These are phyloP conservation scores for Pissodes strobi DNA, from an alignment of 1,140 invertebrate genomes.

Conservation along the genomic window DNA sequence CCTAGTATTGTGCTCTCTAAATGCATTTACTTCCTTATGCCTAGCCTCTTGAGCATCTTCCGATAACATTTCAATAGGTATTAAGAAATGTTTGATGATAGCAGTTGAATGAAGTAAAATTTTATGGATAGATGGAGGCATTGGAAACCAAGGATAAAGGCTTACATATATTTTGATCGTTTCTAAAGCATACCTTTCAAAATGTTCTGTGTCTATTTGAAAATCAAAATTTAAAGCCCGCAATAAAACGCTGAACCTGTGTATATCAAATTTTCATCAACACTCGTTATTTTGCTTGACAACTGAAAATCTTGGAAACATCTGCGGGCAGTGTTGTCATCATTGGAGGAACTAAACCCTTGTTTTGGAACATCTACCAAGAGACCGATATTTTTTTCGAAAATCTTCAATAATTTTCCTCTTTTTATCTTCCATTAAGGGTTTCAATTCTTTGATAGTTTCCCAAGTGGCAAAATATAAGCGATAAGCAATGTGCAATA, in stretches of 20 bases:
- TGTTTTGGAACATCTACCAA: background rate
- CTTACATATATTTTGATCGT: background rate
- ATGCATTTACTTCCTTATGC: background rate
- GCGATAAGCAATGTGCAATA: background rate
- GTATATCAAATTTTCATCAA: no score
- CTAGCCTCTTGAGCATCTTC: background rate
- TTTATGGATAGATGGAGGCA: no score
- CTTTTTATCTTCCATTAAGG: background rate
- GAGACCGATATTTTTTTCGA: background rate
- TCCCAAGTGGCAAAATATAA: background rate
- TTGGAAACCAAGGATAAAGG: no score
- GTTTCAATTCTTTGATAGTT: background rate
- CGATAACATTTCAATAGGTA: background rate
- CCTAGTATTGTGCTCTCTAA: background rate
- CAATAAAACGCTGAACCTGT: background rate
- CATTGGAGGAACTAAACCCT: no score
- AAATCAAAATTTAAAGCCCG: background rate
- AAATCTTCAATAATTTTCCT: background rate
- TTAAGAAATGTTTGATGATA: background rate
- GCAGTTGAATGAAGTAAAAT: background rate
- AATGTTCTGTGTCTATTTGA: background rate
- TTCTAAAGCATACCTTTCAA: background rate
- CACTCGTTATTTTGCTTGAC: background rate
- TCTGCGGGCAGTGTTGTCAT: background rate
- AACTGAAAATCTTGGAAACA: background rate